Percentiles rank a stretch among this genome's conserved stretches.
phyloP scores from a whole-genome alignment of 2,888 invertebrate genomes.

The Drosophila yooni region DNA sequence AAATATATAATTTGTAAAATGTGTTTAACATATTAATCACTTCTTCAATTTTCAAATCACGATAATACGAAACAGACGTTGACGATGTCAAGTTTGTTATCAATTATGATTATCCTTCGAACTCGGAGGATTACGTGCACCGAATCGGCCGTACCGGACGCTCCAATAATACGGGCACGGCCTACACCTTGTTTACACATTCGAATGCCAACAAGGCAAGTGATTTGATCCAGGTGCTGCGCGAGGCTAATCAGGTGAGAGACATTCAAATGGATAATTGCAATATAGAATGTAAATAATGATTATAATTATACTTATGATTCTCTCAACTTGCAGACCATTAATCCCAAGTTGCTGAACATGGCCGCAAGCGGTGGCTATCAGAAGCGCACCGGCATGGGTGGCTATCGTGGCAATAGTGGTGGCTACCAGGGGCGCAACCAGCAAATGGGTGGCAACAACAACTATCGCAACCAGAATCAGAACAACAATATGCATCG shows the following conservation, averaged over 20 bases:
- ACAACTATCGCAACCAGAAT: conserved; percentile 60
- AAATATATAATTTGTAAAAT: conserved; percentile 28
- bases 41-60: conserved; percentile 77
- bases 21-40: conserved; percentile 64
- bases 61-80: conserved; percentile 89
- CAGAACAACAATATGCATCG: conserved; percentile 59
- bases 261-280: not conserved
- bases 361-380: conserved; percentile 86
- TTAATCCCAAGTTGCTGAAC: conserved; percentile 94
- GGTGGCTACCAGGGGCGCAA: conserved; percentile 79
- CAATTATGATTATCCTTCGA: conserved; percentile 99
- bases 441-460: conserved; percentile 63
- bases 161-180: conserved; percentile 96
- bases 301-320: not conserved
- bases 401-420: conserved; percentile 67
- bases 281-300: not conserved
- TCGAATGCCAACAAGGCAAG: conserved; percentile 95
- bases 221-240: conserved; percentile 95
- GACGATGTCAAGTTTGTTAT: conserved; percentile 99
- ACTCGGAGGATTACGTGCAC: conserved; percentile 97
- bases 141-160: conserved; percentile 98
- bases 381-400: conserved; percentile 77
- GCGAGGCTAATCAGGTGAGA: conserved; percentile 94
- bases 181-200: conserved; percentile 98
- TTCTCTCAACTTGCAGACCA: conserved; percentile 85